A percentile compares a stretch with the other conserved stretches of the same genome.
Evolutionary conservation across 2,113 vertebrate species (phyloP).

Genomic region (Passerina amoena): DNA sequence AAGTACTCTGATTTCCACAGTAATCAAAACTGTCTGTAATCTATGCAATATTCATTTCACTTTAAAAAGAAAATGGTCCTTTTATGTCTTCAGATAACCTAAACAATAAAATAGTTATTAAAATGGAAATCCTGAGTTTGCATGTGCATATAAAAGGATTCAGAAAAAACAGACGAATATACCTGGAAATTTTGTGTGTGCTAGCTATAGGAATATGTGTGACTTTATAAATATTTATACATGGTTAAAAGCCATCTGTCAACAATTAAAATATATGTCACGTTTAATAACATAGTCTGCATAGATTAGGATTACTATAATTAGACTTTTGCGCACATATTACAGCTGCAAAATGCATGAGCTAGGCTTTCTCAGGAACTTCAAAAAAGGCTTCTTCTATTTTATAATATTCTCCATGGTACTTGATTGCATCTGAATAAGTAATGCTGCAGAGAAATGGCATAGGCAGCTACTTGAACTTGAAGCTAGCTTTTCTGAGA

Average conservation of each 20-base stretch:
- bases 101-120: background rate
- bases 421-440: constrained; percentile 67
- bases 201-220: background rate
- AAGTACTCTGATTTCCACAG: background rate
- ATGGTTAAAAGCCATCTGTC: constrained; percentile 55
- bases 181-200: constrained; percentile 6
- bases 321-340: constrained; percentile 34
- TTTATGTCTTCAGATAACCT: background rate
- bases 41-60: background rate
- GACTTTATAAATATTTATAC: constrained; percentile 60
- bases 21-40: background rate
- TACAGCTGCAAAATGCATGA: constrained; percentile 49
- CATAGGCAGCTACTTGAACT: constrained; percentile 17
- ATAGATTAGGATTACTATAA: constrained; percentile 63
- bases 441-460: constrained; percentile 2
- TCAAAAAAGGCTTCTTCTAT: background rate
- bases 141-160: background rate
- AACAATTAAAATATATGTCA: constrained; percentile 63
- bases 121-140: background rate
- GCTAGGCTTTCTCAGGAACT: constrained; percentile 19
- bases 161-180: background rate
- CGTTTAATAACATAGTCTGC: constrained; percentile 17
- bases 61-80: background rate
- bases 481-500: background rate
- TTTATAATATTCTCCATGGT: constrained; percentile 32